These are phyloP conservation scores for Sphaerophoria rueppellii DNA, from an alignment of 2,888 invertebrate genomes.

Conservation along the genomic window DNA sequence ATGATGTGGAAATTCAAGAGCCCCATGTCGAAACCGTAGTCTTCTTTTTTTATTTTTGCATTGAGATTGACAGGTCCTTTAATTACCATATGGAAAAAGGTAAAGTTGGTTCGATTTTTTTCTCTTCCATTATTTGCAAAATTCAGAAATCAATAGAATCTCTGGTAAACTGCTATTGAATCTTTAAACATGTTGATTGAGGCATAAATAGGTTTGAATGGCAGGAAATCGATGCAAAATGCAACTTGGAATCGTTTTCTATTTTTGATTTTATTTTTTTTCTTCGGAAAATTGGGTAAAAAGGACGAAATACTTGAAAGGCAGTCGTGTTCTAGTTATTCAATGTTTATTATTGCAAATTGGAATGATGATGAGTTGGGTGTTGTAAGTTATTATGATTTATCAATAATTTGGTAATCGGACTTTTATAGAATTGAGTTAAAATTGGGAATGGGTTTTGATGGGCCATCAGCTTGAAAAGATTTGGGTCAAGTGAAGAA, in stretches of 20 bases:
- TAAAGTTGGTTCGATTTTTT: constrained; percentile 29
- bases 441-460: neutral
- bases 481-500: neutral
- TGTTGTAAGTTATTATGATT: constrained; percentile 18
- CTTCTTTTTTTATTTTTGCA: constrained; percentile 28
- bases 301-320: constrained; percentile 23
- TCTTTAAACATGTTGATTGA: constrained; percentile 33
- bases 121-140: neutral
- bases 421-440: neutral
- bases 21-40: neutral
- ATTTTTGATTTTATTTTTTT: neutral
- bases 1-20: constrained; percentile 59
- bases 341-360: neutral
- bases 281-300: constrained; percentile 5
- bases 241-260: constrained; percentile 14
- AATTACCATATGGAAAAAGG: constrained; percentile 57
- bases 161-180: neutral
- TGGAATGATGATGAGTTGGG: neutral
- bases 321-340: neutral
- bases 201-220: constrained; percentile 48
- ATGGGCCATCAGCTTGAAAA: neutral
- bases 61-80: constrained; percentile 64
- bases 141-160: constrained; percentile 31
- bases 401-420: neutral
- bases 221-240: constrained; percentile 57